A percentile compares a stretch with the other conserved stretches of the same genome.
Evolutionary conservation across 2,888 invertebrate genomes (phyloP).

Genomic region (Drosophila quinaria): DNA sequence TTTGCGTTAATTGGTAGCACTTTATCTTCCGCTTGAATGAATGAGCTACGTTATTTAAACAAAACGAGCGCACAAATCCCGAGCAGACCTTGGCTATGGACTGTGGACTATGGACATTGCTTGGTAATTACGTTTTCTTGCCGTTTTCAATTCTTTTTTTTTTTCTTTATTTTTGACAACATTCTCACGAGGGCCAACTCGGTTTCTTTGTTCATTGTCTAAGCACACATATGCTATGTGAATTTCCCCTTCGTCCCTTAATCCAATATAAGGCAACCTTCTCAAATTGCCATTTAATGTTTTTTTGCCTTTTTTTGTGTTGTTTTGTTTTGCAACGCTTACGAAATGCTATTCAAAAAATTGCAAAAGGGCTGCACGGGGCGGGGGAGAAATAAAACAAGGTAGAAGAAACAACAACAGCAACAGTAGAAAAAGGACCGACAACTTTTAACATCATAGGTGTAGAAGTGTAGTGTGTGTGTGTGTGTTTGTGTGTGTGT

Average conservation of each 20-base stretch:
- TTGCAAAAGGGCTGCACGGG: conserved; percentile 66
- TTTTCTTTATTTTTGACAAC: conserved; percentile 40
- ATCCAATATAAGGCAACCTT: conserved; percentile 69
- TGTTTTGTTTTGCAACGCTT: conserved; percentile 74
- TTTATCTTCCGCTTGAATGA: conserved; percentile 78
- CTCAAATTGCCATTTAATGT: conserved; percentile 77
- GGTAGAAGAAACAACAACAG: conserved; percentile 1
- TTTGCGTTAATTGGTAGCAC: conserved; percentile 83
- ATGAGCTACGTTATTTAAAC: conserved; percentile 78
- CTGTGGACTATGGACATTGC: conserved; percentile 35
- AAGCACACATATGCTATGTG: conserved; percentile 56
- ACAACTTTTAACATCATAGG: conserved; percentile 63
- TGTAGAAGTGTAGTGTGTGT: background rate
- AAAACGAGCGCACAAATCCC: conserved; percentile 60
- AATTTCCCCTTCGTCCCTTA: conserved; percentile 52
- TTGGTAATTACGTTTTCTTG: conserved; percentile 68
- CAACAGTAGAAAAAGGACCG: conserved; percentile 54
- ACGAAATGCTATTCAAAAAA: conserved; percentile 73
- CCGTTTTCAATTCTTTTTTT: background rate
- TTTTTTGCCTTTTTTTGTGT: conserved; percentile 42
- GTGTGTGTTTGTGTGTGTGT: conserved; percentile 17
- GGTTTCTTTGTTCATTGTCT: conserved; percentile 33
- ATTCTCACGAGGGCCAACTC: conserved; percentile 29
- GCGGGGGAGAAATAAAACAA: conserved; percentile 13
- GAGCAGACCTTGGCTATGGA: conserved; percentile 30